Base-by-base conservation (phyloP, 2,888 invertebrate species). In the Hirtodrosophila alboralis region DNA sequence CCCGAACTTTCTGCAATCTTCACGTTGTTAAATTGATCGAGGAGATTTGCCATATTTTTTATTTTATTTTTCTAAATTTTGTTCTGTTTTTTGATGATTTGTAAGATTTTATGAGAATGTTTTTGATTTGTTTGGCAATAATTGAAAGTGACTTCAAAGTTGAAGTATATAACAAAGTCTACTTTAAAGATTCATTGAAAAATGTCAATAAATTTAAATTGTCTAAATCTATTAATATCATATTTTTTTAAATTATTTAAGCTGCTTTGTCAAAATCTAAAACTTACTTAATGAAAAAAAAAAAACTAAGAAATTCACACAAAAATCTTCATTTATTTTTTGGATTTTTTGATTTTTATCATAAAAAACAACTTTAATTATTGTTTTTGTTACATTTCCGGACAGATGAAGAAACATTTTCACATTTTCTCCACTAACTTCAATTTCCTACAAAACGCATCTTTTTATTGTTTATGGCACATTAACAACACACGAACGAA, bases 381-480 rank as follows among this genome's bases (percentile, higher is more conserved):
- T 21, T 43, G n/a, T 34, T 34, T 16, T 45, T 48, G 48, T 51
- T 33, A 60, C 14, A 60, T 60, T 70, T 65, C 56, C 61, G 64
- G 28, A 26, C 34, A 36, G 18, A 7, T 31, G 14, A 27, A 48
- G 53, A n/a, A n/a, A n/a, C n/a, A n/a, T n/a, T n/a, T n/a, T n/a
- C n/a, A n/a, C n/a, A 36, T 53, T 64, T 64, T 54, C 36, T 36
- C 31, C 31, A 36, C 9, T 9, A 16, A 38, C 38, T 38, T 34
- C 18, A 14, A 51, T 51, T 64, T 69, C 18, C 38, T 26, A 13
- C 28, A 3, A n/a, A n/a, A 33, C 14, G 37, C 52, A 49, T 37
- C 34, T 38, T 36, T n/a, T 10, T 10, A 38, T 31, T 27, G 68
- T 63, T 72, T 47, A 78, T 64, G 79, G 60, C 52, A 75, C 78